These are phyloP conservation scores for Amyelois transitella DNA, from an alignment of 1,140 invertebrate species.

Conservation along the genomic window DNA sequence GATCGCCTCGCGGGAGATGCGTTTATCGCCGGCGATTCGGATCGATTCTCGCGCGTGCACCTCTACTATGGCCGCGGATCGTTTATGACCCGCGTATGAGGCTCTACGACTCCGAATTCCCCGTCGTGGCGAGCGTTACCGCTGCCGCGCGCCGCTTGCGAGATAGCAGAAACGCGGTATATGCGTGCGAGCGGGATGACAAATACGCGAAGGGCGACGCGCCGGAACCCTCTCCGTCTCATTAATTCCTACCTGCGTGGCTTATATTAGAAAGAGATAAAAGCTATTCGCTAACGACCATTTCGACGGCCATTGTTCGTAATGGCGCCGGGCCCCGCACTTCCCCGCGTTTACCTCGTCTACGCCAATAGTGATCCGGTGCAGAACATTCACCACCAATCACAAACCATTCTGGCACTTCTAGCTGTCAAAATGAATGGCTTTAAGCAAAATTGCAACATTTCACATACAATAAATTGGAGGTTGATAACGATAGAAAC, in stretches of 20 bases:
- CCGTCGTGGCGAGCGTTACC: slow-evolving; percentile 69
- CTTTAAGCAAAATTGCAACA: slow-evolving; percentile 50
- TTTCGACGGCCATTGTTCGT: slow-evolving; percentile 66
- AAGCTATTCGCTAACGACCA: slow-evolving; percentile 69
- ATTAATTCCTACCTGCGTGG: slow-evolving; percentile 68
- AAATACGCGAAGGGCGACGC: slow-evolving; percentile 25
- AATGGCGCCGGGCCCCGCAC: slow-evolving; percentile 63
- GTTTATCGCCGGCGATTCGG: slow-evolving; percentile 70
- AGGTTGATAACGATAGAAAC: background rate
- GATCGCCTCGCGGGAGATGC: slow-evolving; percentile 70
- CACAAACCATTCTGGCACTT: slow-evolving; percentile 73
- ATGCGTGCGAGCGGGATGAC: slow-evolving; percentile 51
- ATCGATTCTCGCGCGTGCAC: slow-evolving; percentile 72
- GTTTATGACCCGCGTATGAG: slow-evolving; percentile 74
- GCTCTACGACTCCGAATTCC: slow-evolving; percentile 71
- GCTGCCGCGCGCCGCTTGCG: slow-evolving; percentile 61
- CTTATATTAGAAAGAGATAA: slow-evolving; percentile 73
- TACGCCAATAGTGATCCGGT: slow-evolving; percentile 71
- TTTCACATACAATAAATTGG: slow-evolving; percentile 23
- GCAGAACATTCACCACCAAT: slow-evolving; percentile 73
- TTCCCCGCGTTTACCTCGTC: slow-evolving; percentile 51
- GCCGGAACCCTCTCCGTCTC: slow-evolving; percentile 65
- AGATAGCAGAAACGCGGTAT: slow-evolving; percentile 46
- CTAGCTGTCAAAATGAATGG: slow-evolving; percentile 69
- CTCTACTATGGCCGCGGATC: slow-evolving; percentile 73